Evolutionary conservation across 2,888 invertebrate species (phyloP), one percentile per base, ranked within the genome.

Genomic region (Lasioglossum lativentre): DNA sequence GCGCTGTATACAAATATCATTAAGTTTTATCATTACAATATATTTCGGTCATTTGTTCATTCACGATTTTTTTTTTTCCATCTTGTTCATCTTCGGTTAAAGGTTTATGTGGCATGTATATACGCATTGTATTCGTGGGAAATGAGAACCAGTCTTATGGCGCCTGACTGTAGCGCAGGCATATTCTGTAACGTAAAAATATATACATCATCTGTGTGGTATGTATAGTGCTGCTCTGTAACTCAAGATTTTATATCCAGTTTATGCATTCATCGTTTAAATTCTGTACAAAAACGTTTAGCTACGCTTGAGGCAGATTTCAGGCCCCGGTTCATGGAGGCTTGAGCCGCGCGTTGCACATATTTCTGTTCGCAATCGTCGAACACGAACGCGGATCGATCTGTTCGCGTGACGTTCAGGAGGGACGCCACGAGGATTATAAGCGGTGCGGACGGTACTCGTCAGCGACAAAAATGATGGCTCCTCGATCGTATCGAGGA

Each of bases 211-310:
- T 95, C 95, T 95, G 95, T 95, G 95, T 94, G 93, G 94, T 95
- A 95, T 95, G 94, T 95, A 95, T 95, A 94, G 94, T 94, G 95
- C 94, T 95, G 94, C 95, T 94, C 95, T 95, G 95, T 95, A 95
- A 95, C 95, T 95, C 93, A 95, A 95, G 93, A 95, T 94, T 94
- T 94, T 95, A 95, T 93, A 94, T 93, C 92, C 92, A 94, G 93
- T 93, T 87, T 92, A 91, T 92, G 93, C 91, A 90, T 90, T 63
- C 89, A 86, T 90, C 84, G 82, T 80, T 76, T 90, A 88, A 93
- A 92, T 95, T 94, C 95, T 95, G 95, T 95, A 95, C 95, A 95
- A 95, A 95, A 95, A 94, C 90, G 90, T 90, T 90, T 88, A 90
- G 90, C 90, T 90, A 90, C 90, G 88, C 90, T 88, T 90, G 93